Evolutionary conservation across 2,797 vertebrate species (phyloP).

Genomic region (Leuciscus waleckii): DNA sequence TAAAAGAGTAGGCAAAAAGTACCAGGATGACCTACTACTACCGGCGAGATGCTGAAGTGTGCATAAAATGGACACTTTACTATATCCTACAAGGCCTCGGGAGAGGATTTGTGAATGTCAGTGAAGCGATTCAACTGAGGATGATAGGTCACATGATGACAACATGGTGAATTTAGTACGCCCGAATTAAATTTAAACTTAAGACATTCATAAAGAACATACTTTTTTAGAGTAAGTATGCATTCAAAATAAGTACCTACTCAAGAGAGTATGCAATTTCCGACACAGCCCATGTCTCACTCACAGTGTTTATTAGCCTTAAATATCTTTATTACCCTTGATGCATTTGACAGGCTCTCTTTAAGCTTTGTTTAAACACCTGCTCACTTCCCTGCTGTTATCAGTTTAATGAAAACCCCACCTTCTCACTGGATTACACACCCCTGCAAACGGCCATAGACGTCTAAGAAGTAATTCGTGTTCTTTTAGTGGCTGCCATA

Average conservation of each 20-base stretch:
- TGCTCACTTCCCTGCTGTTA: constrained; percentile 70
- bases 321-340: constrained; percentile 6
- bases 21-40: background rate
- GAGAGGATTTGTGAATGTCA: background rate
- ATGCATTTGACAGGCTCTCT: constrained; percentile 31
- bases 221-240: background rate
- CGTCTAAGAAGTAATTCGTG: background rate
- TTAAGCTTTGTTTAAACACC: constrained; percentile 63
- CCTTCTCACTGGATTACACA: constrained; percentile 54
- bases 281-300: background rate
- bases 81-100: background rate
- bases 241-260: background rate
- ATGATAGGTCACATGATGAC: background rate
- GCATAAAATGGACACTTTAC: background rate
- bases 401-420: constrained; percentile 66
- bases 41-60: background rate
- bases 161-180: background rate
- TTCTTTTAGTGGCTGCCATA: background rate
- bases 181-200: background rate
- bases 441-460: background rate
- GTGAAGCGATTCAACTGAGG: background rate
- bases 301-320: constrained; percentile 10
- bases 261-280: background rate
- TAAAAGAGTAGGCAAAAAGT: background rate
- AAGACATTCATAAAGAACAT: background rate